A percentile compares a stretch with the other conserved stretches of the same genome.
Conservation (phyloP, 2,113 vertebrate species). For the Pampusana beccarii region DNA sequence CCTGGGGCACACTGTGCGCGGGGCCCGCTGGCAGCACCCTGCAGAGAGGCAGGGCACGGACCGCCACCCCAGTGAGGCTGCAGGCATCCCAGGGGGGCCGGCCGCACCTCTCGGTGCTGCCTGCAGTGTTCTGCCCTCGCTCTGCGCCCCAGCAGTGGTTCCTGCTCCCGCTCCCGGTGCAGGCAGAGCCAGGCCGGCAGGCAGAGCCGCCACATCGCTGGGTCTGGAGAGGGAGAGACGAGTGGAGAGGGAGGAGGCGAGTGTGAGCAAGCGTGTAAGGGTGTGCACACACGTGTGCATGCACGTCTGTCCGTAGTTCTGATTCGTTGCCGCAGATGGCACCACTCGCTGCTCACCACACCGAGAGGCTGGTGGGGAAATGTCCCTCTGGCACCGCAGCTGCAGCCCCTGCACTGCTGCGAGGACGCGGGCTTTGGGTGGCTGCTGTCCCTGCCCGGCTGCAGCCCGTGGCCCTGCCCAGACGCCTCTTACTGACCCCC, state of each 20-base stretch:
- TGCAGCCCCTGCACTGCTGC: accelerated
- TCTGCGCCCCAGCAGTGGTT: not conserved
- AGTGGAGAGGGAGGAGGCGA: not conserved
- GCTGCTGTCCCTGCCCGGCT: not conserved
- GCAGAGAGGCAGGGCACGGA: not conserved
- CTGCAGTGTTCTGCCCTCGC: not conserved
- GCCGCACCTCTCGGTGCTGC: not conserved
- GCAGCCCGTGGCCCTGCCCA: not conserved
- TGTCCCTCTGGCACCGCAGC: not conserved
- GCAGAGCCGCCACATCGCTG: not conserved
- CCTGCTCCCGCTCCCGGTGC: accelerated
- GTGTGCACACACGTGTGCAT: not conserved
- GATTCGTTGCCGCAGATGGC: not conserved
- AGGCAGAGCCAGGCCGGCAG: not conserved
- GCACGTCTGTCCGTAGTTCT: accelerated
- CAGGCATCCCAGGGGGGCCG: accelerated
- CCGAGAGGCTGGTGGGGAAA: not conserved
- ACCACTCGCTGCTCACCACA: not conserved
- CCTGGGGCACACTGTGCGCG: no score
- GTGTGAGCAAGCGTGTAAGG: not conserved
- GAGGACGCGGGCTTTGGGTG: accelerated
- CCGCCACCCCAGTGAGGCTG: accelerated
- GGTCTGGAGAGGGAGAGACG: not conserved
- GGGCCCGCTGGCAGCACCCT: not conserved
- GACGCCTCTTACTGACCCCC: accelerated